Base-by-base conservation (phyloP, 2,888 invertebrate genomes). In the Chloromyia formosa region DNA sequence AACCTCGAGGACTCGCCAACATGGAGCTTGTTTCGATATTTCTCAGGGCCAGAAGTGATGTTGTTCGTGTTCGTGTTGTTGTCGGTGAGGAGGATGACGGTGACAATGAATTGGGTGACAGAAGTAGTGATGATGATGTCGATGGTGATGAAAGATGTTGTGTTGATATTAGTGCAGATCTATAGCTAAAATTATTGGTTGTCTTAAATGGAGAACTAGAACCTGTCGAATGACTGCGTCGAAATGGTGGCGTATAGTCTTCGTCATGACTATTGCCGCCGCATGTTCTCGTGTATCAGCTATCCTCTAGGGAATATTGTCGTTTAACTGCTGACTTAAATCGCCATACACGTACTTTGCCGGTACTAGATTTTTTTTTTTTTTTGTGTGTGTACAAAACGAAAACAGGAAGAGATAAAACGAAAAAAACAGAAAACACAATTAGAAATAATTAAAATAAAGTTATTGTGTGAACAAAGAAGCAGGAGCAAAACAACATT, bases 271-370 rank as follows among this genome's bases (percentile, higher is more conserved):
- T 45, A 53, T 69, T 58, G 9, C n/a, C 45, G 58, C 58, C 58
- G 16, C 69, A 18, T 5, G 27, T 18, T 53, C 58, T 12, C 35
- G 74, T 66, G 49, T 79, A 79, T 80, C 80, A 80, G 79, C 80
- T 80, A 53, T 77, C 79, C 69, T 80, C 80, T 12, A 80, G 75
- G 5, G 80, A 80, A 60, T 79, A 80, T 74, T 81, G 81, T 35
- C 80, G 79, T 14, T 80, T 80, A 18, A 82, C 76, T n/a, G 78
- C 77, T 62, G 79, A 78, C 61, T 80, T 81, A 71, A 81, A 81
- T 61, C 80, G 80, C 81, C 81, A 82, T 74, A 81, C 77, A 56
- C 80, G 79, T 45, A 82, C 81, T 77, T 81, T 81, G 49, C 82
- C 81, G 77, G 81, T 81, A 76, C 82, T 82, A 56, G 58, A 20